These are phyloP conservation scores for Noctua janthe DNA, from an alignment of 2,888 invertebrate genomes.

Conservation along the genomic window DNA sequence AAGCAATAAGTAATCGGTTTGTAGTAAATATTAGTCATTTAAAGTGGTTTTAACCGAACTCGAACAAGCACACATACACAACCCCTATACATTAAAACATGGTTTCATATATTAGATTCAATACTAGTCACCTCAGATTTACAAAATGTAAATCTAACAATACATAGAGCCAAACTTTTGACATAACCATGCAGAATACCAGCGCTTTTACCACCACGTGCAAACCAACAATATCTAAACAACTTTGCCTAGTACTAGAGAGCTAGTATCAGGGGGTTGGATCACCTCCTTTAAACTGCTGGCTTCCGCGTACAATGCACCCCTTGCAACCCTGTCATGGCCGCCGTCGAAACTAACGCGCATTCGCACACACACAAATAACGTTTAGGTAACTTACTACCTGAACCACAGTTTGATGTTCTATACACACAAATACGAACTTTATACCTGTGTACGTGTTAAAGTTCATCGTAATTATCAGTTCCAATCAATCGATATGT, in stretches of 20 bases:
- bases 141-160: background rate
- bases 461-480: constrained; percentile 6
- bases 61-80: background rate
- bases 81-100: background rate
- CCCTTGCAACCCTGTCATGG: constrained; percentile 62
- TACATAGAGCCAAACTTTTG: background rate
- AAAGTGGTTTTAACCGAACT: background rate
- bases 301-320: constrained; percentile 52
- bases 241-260: constrained; percentile 34
- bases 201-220: background rate
- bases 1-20: background rate
- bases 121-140: background rate
- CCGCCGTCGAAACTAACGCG: constrained; percentile 34
- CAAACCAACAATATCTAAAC: background rate
- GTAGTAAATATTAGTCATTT: background rate
- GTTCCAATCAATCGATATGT: background rate
- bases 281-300: constrained; percentile 46
- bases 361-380: constrained; percentile 25
- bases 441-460: too few species aligned
- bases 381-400: background rate
- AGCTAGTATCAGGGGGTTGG: constrained; percentile 55
- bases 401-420: constrained; percentile 5
- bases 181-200: background rate
- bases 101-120: background rate
- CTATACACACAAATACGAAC: constrained; percentile 19